Conservation (phyloP, 2,797 vertebrate genomes). For the Serranus cabrilla region DNA sequence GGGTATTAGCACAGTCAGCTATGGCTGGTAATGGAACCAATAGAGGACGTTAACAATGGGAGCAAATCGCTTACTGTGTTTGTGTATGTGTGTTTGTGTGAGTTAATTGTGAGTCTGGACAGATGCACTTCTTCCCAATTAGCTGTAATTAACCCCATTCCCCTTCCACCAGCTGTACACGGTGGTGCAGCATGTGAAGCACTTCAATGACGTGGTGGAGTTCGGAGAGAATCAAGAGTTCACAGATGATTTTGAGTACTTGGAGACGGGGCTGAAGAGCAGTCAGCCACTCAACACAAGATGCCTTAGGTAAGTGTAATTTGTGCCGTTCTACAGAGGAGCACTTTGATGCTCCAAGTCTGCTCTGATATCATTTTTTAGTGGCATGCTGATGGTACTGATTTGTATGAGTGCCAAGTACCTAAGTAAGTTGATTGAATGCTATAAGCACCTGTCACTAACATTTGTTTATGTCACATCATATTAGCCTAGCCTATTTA, state of each 20-base stretch:
- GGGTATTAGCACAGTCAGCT: conserved; percentile 67
- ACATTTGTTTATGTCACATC: conserved; percentile 3
- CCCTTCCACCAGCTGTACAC: conserved; percentile 92
- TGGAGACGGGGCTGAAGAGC: conserved; percentile 98
- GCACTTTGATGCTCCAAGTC: background rate
- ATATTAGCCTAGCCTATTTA: background rate
- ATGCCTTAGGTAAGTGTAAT: conserved; percentile 94
- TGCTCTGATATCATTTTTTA: background rate
- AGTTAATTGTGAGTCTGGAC: conserved; percentile 46
- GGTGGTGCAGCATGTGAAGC: conserved; percentile 99
- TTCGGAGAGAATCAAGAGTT: conserved; percentile 99
- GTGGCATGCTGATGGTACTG: background rate
- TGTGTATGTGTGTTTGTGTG: conserved; percentile 9
- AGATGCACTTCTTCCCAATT: conserved; percentile 52
- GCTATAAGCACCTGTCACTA: background rate
- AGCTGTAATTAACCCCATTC: conserved; percentile 63
- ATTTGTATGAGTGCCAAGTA: conserved; percentile 9
- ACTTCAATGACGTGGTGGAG: conserved; percentile 99
- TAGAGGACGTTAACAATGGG: conserved; percentile 46
- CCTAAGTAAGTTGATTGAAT: conserved; percentile 27
- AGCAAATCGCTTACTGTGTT: conserved; percentile 24
- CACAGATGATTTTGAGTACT: conserved; percentile 99
- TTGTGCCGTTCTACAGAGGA: background rate
- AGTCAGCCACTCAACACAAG: conserved; percentile 99
- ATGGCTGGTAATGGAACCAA: conserved; percentile 56